Evolutionary conservation across 1,140 invertebrate species (phyloP), one percentile per base, ranked within the genome.

Genomic region (Drosophila nikananu): DNA sequence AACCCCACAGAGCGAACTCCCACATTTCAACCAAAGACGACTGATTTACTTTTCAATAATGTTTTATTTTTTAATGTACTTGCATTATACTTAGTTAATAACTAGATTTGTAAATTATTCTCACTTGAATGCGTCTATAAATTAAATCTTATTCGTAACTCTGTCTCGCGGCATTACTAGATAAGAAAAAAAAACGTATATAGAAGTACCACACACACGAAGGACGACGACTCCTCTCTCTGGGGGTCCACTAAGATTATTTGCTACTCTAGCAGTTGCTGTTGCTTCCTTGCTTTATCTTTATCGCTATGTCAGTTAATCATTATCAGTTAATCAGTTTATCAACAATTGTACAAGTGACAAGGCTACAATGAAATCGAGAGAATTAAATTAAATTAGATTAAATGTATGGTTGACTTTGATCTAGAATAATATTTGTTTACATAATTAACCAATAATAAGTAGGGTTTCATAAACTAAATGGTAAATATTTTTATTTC

Each of bases 61-160:
- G 63, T 81, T 77, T 82, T 83, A 77, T 83, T 76, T 51, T 49
- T 81, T 83, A 67, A 87, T 87, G 68, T 89, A 89, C 58, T 83
- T 89, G 81, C 72, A 65, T 89, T 79, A 79, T 81, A 81, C 75
- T 89, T 73, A 81, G 66, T 81, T 87, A 80, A 83, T 74, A 87
- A 86, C 83, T 87, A 87, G 78, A 73, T 86, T 87, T 87, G 80
- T 87, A 87, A 87, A 87, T 89, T 89, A 89, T 81, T 84, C 83
- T 84, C 74, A 83, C 68, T 87, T 87, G 66, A 86, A 86, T 86
- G 77, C 80, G 65, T 87, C 81, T 87, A 89, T 87, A 87, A 89
- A 83, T 89, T 87, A 87, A 86, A 77, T 67, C 84, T 87, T 89
- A 84, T 62, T 77, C 68, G 54, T 83, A 83, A 89, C 80, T 84